These are phyloP conservation scores for Rhodophaea formosa DNA, from an alignment of 2,888 invertebrate genomes.

Conservation along the genomic window DNA sequence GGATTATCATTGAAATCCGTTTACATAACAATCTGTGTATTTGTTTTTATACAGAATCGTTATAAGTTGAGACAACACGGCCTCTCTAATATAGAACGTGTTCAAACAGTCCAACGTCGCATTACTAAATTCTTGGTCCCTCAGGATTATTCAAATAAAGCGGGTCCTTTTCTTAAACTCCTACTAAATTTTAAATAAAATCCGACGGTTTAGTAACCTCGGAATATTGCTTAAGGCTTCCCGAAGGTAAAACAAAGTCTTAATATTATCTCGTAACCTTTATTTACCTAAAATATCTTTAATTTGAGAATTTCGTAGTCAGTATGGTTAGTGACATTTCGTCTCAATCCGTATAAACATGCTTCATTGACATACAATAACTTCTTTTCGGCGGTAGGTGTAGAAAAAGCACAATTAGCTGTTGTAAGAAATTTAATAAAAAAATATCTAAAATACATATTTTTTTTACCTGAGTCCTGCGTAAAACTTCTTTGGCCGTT, in stretches of 20 bases:
- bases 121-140: conserved; percentile 11
- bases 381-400: no score
- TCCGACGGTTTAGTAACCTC: background rate
- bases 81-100: conserved; percentile 9
- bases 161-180: background rate
- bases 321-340: no score
- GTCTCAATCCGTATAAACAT: no score
- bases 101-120: conserved; percentile 10
- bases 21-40: background rate
- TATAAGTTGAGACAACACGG: background rate
- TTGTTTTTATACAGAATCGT: background rate
- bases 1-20: background rate
- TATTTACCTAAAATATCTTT: background rate
- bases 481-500: no score
- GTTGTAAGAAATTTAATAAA: no score
- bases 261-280: background rate
- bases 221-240: background rate
- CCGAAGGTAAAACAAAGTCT: background rate
- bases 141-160: conserved; percentile 14
- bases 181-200: conserved; percentile 3
- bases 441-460: no score
- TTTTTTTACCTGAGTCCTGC: no score
- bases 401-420: no score
- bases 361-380: no score
- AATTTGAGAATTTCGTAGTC: no score